phyloP scores from a whole-genome alignment of 2,888 invertebrate genomes.

The Drosophila conformis region DNA sequence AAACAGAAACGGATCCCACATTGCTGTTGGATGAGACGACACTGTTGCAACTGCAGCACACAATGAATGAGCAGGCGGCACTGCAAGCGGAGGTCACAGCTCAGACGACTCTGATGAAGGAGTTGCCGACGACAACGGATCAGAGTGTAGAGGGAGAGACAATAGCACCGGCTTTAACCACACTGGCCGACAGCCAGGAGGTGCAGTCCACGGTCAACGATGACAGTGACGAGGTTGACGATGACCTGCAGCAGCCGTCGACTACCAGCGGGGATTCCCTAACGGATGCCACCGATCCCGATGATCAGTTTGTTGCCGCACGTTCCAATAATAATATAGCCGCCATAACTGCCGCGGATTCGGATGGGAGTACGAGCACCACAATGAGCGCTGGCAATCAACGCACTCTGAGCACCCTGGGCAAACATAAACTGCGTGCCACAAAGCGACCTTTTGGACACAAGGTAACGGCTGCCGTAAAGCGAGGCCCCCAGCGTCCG shows the following conservation, averaged over 20 bases:
- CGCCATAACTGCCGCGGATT: conserved; percentile 81
- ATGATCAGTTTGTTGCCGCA: conserved; percentile 83
- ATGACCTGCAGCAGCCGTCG: conserved; percentile 44
- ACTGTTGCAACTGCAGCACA: conserved; percentile 76
- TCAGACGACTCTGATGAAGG: conserved; percentile 70
- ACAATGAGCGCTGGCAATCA: conserved; percentile 77
- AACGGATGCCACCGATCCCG: conserved; percentile 80
- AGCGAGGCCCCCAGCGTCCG: conserved; percentile 73
- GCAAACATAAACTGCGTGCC: conserved; percentile 75
- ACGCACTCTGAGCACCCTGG: conserved; percentile 81
- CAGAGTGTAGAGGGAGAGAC: conserved; percentile 52
- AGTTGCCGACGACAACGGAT: conserved; percentile 78
- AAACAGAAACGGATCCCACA: conserved; percentile 81
- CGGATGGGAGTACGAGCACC: conserved; percentile 52
- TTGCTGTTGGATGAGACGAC: conserved; percentile 81
- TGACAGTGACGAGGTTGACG: conserved; percentile 25
- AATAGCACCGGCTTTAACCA: conserved; percentile 38
- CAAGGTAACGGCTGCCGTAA: conserved; percentile 60
- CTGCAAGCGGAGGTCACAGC: conserved; percentile 75
- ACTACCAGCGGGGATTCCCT: conserved; percentile 69
- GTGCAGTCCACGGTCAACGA: conserved; percentile 21
- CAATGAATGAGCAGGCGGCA: conserved; percentile 81
- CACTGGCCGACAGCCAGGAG: conserved; percentile 32
- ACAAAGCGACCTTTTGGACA: conserved; percentile 75
- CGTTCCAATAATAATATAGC: conserved; percentile 83